Conservation (phyloP, 2,797 vertebrate genomes). For the Moxostoma hubbsi region DNA sequence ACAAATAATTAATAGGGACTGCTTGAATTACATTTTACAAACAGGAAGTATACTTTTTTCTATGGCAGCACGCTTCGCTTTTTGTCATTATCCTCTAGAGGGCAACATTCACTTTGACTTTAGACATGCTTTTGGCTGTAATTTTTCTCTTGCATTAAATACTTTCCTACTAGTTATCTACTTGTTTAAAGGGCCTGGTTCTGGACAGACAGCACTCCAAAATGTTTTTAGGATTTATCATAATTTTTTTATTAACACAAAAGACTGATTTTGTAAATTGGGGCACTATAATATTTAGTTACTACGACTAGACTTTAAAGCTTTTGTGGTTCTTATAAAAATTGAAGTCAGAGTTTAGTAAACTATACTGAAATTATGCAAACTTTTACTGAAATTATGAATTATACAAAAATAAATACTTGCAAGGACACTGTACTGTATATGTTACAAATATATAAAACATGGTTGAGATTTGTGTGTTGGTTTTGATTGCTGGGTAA, state of each 20-base stretch:
- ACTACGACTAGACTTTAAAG: neutral
- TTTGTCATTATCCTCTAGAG: neutral
- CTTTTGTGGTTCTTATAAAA: neutral
- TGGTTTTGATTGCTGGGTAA: neutral
- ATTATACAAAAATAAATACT: neutral
- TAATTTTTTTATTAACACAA: neutral
- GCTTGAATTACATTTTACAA: neutral
- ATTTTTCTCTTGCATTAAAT: neutral
- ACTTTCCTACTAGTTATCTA: neutral
- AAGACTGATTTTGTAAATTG: neutral
- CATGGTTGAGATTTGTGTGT: neutral
- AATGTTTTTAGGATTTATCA: neutral
- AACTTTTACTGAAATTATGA: neutral
- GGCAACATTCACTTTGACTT: neutral
- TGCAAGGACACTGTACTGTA: neutral
- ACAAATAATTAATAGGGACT: neutral
- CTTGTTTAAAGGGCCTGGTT: neutral
- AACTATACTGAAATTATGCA: no score
- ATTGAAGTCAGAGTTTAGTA: neutral
- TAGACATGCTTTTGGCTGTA: neutral
- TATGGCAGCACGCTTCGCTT: neutral
- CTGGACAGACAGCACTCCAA: neutral
- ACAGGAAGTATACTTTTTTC: neutral
- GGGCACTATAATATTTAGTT: neutral
- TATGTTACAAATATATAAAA: neutral